Conservation (phyloP, 2,113 vertebrate species). For the Colius striatus region DNA sequence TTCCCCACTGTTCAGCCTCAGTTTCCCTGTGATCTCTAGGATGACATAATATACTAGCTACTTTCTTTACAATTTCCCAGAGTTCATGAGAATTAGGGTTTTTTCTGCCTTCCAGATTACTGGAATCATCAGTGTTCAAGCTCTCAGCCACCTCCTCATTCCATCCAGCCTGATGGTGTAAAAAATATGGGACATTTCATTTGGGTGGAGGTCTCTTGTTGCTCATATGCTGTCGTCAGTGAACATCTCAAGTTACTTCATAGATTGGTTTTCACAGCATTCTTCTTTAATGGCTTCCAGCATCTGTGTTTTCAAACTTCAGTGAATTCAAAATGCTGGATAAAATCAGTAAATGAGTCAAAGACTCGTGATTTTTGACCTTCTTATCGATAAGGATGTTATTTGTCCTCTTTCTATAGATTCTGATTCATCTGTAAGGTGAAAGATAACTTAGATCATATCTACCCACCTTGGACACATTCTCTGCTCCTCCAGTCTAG, state of each 20-base stretch:
- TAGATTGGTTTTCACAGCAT: constrained; percentile 10
- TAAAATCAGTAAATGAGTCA: neutral
- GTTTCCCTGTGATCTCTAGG: neutral
- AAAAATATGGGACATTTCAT: constrained; percentile 1
- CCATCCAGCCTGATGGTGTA: neutral
- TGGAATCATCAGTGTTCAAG: neutral
- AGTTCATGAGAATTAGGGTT: neutral
- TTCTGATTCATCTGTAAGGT: neutral
- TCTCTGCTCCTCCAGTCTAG: neutral
- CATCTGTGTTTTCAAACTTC: neutral
- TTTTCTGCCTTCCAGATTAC: neutral
- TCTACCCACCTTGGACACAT: neutral
- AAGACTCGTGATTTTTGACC: neutral
- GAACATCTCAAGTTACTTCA: constrained; percentile 26
- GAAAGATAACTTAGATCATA: neutral
- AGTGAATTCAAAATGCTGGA: neutral
- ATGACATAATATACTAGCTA: neutral
- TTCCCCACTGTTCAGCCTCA: neutral
- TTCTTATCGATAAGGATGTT: neutral
- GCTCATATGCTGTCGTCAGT: neutral
- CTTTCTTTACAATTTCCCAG: neutral
- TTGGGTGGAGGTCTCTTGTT: constrained; percentile 18
- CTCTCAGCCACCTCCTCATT: neutral
- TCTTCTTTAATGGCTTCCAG: constrained; percentile 42
- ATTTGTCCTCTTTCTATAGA: neutral